These are phyloP conservation scores for Forbesichthys papilliferus DNA, from an alignment of 2,113 vertebrate species.

Conservation along the genomic window DNA sequence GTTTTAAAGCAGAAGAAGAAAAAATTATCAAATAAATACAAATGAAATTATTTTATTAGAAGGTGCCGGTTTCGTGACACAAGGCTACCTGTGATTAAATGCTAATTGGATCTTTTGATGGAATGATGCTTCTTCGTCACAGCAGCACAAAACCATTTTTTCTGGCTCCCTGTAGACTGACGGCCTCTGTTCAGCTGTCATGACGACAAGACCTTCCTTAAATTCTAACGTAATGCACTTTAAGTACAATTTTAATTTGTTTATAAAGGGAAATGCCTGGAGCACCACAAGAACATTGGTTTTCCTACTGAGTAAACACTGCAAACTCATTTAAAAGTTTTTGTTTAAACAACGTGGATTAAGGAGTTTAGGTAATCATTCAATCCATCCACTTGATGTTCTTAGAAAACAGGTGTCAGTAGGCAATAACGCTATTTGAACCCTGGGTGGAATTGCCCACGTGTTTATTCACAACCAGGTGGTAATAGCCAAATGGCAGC, in stretches of 20 bases:
- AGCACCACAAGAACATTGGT: slow-evolving; percentile 28
- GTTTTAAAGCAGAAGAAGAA: slow-evolving; percentile 9
- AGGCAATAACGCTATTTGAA: no score
- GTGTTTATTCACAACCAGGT: no score
- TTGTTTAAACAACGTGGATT: no score
- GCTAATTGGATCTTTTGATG: slow-evolving; percentile 65
- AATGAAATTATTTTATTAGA: slow-evolving; percentile 33
- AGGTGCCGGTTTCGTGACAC: slow-evolving; percentile 25
- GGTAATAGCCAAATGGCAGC: no score
- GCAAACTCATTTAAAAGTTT: neutral
- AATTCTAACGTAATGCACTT: slow-evolving; percentile 52
- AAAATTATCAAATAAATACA: slow-evolving; percentile 26
- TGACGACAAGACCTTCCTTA: slow-evolving; percentile 36
- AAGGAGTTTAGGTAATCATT: no score
- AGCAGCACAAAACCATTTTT: slow-evolving; percentile 48
- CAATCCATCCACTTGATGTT: neutral
- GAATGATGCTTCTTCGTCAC: slow-evolving; percentile 51
- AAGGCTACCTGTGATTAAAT: slow-evolving; percentile 45
- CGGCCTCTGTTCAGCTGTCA: slow-evolving; percentile 35
- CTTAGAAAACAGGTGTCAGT: neutral
- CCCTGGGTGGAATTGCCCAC: no score
- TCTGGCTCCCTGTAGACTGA: slow-evolving; percentile 27
- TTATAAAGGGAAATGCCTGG: slow-evolving; percentile 36
- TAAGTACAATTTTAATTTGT: slow-evolving; percentile 38
- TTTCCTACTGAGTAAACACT: slow-evolving; percentile 14